Conservation (phyloP, 2,888 invertebrate species). For the Choristoneura rosaceana region DNA sequence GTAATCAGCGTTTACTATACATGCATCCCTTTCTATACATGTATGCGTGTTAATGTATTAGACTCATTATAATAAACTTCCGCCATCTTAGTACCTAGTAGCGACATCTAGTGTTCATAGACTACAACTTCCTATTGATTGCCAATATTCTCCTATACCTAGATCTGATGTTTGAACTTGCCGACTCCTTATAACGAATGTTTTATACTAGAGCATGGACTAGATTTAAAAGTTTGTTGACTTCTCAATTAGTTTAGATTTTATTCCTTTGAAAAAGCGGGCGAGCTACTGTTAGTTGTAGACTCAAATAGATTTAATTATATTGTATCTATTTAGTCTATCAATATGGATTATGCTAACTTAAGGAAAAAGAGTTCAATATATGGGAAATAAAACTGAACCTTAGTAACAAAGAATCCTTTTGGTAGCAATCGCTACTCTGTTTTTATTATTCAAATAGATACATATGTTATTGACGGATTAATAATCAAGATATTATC, state of each 20-base stretch:
- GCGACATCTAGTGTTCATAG: not conserved
- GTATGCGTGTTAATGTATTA: not conserved
- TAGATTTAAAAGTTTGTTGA: conserved; percentile 50
- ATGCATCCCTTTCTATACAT: not conserved
- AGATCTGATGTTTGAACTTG: not conserved
- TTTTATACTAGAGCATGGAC: conserved; percentile 63
- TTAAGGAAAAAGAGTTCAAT: not conserved
- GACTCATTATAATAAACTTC: not conserved
- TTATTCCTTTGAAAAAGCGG: conserved; percentile 59
- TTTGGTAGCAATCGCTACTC: no score
- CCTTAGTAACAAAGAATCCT: no score
- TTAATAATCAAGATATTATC: no score
- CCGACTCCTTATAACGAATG: not conserved
- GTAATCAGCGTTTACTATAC: not conserved
- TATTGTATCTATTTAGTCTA: conserved; percentile 28
- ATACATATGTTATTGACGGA: no score
- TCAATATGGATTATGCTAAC: conserved; percentile 6
- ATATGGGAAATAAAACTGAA: no score
- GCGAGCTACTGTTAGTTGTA: conserved; percentile 65
- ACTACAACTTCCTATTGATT: not conserved
- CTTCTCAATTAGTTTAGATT: conserved; percentile 46
- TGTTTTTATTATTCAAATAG: no score
- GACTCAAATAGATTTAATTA: conserved; percentile 25
- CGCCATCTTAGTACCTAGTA: not conserved
- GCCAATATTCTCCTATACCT: not conserved